phyloP scores from a whole-genome alignment of 2,797 vertebrate genomes.

The Luscinia megarhynchos region DNA sequence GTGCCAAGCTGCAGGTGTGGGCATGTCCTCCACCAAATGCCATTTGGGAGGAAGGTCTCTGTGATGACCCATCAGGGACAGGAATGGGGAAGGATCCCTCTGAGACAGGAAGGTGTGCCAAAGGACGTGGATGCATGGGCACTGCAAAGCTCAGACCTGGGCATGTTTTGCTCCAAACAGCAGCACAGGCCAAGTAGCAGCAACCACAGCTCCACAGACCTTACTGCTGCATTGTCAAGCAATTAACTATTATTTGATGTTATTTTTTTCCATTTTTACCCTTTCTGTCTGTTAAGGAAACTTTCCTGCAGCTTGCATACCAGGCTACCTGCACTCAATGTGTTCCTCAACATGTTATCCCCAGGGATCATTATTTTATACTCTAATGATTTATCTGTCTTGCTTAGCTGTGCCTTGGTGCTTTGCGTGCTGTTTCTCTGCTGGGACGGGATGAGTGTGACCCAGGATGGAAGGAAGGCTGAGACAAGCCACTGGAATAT shows the following conservation, averaged over 20 bases:
- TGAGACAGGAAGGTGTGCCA: fast-evolving
- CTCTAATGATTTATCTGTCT: neutral
- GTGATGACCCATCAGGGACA: neutral
- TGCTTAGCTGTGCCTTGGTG: neutral
- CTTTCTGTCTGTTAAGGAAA: neutral
- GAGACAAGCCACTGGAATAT: neutral
- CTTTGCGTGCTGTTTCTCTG: neutral
- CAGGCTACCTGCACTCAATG: neutral
- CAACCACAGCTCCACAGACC: neutral
- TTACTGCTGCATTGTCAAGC: neutral
- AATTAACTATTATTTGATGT: neutral
- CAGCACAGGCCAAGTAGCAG: neutral
- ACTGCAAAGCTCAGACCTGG: neutral
- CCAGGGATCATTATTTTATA: neutral
- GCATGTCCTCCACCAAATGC: neutral
- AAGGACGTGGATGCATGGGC: neutral
- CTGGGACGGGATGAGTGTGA: fast-evolving
- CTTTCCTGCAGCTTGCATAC: neutral
- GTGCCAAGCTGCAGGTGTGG: neutral
- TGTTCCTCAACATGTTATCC: neutral
- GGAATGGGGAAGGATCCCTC: neutral
- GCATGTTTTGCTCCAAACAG: neutral
- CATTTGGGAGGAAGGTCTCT: fast-evolving
- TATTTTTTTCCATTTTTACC: neutral
- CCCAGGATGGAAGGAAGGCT: neutral